Evolutionary conservation across 2,113 vertebrate genomes (phyloP), one percentile per base, ranked within the genome.

Genomic region (Calypte anna): DNA sequence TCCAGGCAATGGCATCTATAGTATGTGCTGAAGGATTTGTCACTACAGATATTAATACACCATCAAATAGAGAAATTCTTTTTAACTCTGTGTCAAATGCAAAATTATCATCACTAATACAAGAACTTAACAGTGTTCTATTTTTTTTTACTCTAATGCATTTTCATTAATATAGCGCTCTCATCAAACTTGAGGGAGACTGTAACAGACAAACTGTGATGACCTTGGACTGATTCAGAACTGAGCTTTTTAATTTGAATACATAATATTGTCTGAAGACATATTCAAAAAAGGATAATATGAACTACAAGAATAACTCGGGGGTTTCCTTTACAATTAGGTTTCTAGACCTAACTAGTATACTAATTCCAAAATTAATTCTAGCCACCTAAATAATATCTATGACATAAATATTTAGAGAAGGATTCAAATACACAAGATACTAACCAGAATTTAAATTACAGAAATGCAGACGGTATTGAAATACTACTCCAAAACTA

Each of bases 1-100:
- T 97, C 70, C 93, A 97, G 97, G 95, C 97, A 94, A 94, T 81
- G 86, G 93, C 69, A 96, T 51, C 73, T 94, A 88, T 36, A 91
- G 48, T 82, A 69, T 93, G 66, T 86, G 84, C 82, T 95, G 86
- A 92, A 97, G 82, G 89, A 94, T 97, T 96, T 95, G 82, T 87
- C 86, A 82, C 76, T 95, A 78, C 79, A 95, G 79, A 92, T 93
- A 97, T 91, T 95, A 96, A 92, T 82, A 59, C 74, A 90, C 59
- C 63, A 95, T 95, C 94, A 97, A 92, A 97, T 62, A 84, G 36
- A 91, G 73, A 95, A 92, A 92, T 79, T 95, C 86, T 96, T 97
- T 95, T 96, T 63, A 96, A 94, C 82, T 95, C 55, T 33, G 7
- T 94, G 95, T 95, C 90, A 97, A 90, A 95, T 88, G 84, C 44